Evolutionary conservation across 92 coral and sea anemone species (phyloP).

Genomic region (Bergia sp.): DNA sequence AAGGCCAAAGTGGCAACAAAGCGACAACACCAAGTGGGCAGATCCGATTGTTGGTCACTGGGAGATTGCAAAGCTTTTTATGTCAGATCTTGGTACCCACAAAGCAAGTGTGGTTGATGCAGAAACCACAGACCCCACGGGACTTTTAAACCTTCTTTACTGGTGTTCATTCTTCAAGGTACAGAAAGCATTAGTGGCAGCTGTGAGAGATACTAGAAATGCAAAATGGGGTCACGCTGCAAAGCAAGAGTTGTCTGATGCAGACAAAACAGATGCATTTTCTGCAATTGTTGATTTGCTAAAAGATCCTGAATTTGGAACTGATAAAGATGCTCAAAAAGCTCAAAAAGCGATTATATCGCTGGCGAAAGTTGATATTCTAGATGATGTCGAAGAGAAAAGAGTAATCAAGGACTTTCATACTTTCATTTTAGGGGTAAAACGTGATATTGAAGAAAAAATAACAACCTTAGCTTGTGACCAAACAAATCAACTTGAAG

Average conservation of each 20-base stretch:
- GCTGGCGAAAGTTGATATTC: conserved; percentile 29
- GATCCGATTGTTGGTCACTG: conserved; percentile 76
- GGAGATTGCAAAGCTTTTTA: conserved; percentile 86
- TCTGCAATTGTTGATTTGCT: conserved; percentile 55
- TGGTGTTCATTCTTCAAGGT: conserved; percentile 66
- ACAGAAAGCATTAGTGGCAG: conserved; percentile 52
- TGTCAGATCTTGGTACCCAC: conserved; percentile 68
- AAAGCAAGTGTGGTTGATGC: conserved; percentile 46
- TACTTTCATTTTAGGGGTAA: neutral
- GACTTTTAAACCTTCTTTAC: conserved; percentile 68
- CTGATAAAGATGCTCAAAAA: conserved; percentile 52
- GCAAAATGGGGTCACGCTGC: conserved; percentile 79
- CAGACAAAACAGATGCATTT: conserved; percentile 58
- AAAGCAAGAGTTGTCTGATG: conserved; percentile 48
- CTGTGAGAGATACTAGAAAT: conserved; percentile 65
- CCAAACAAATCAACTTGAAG: conserved; percentile 7
- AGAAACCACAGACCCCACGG: conserved; percentile 68
- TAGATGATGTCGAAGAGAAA: conserved; percentile 47
- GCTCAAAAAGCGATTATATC: conserved; percentile 43
- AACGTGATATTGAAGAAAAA: conserved; percentile 3
- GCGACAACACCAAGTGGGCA: conserved; percentile 72
- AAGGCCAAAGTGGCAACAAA: conserved; percentile 75
- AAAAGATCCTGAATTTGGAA: conserved; percentile 65
- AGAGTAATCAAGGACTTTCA: neutral
- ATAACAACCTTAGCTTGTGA: neutral